Conservation (phyloP, 2,797 vertebrate species). For the Crenuchus spilurus region DNA sequence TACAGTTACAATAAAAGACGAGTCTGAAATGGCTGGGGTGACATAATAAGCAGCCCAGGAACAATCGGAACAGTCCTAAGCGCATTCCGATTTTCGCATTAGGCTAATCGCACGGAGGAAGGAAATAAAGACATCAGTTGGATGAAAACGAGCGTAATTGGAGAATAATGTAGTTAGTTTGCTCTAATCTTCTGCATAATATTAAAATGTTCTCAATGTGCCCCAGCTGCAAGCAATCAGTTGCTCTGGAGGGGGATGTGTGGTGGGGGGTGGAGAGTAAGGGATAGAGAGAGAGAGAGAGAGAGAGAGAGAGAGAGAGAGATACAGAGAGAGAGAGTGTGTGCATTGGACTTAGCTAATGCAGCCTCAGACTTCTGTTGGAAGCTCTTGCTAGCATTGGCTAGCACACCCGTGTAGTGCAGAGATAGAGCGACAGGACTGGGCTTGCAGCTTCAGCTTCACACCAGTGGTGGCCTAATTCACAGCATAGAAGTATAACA, state of each 20-base stretch:
- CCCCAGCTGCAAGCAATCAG: slow-evolving; percentile 92
- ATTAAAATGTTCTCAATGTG: slow-evolving; percentile 87
- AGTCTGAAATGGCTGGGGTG: slow-evolving; percentile 79
- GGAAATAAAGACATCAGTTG: slow-evolving; percentile 89
- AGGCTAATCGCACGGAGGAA: slow-evolving; percentile 87
- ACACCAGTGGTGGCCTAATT: background rate
- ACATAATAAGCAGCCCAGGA: slow-evolving; percentile 82
- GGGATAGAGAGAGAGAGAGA: slow-evolving; percentile 17
- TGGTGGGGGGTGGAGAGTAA: slow-evolving; percentile 51
- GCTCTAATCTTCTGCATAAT: slow-evolving; percentile 88
- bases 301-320: slow-evolving; percentile 26
- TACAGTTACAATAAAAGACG: slow-evolving; percentile 84
- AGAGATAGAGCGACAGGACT: slow-evolving; percentile 28
- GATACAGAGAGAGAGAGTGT: slow-evolving; percentile 15
- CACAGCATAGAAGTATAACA: background rate
- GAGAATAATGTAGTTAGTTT: slow-evolving; percentile 92
- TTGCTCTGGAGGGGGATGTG: slow-evolving; percentile 70
- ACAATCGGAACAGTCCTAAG: slow-evolving; percentile 84
- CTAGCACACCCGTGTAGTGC: slow-evolving; percentile 26
- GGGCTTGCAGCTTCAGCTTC: background rate
- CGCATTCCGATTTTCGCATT: slow-evolving; percentile 91
- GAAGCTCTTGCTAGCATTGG: slow-evolving; percentile 44
- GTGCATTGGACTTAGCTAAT: too few relatives aligned
- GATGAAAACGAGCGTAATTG: slow-evolving; percentile 90
- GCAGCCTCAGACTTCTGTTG: slow-evolving; percentile 48